Conservation (phyloP, 2,797 vertebrate species). For the Spinus olivaceus region DNA sequence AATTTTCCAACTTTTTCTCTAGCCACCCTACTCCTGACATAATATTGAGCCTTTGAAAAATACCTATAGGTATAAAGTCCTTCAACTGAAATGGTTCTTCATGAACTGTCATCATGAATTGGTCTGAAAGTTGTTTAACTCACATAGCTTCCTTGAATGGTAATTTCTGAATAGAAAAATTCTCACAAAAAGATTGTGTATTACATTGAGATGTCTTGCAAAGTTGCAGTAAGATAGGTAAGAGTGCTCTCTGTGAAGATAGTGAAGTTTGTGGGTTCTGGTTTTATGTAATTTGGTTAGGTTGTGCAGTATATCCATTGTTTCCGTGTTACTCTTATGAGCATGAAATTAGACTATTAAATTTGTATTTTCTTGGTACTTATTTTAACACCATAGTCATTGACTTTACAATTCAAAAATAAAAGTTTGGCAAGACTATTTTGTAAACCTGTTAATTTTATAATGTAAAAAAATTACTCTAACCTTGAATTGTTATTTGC, state of each 20-base stretch:
- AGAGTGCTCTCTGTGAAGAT: constrained; percentile 73
- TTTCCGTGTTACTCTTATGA: constrained; percentile 77
- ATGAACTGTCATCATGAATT: constrained; percentile 64
- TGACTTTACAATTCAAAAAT: constrained; percentile 82
- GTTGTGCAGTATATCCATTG: constrained; percentile 72
- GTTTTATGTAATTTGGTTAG: constrained; percentile 70
- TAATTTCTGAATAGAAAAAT: constrained; percentile 64
- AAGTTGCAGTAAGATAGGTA: constrained; percentile 70
- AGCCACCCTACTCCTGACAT: constrained; percentile 8
- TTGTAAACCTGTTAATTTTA: constrained; percentile 96
- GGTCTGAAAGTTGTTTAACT: constrained; percentile 70
- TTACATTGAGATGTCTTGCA: constrained; percentile 69
- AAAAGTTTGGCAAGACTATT: constrained; percentile 87
- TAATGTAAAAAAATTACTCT: constrained; percentile 92
- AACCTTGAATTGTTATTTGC: constrained; percentile 99
- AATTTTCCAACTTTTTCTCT: constrained; percentile 19
- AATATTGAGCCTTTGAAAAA: constrained; percentile 47
- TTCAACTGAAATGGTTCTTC: constrained; percentile 56
- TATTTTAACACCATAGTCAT: constrained; percentile 83
- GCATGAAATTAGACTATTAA: constrained; percentile 79
- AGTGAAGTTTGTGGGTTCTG: constrained; percentile 70
- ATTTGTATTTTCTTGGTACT: constrained; percentile 85
- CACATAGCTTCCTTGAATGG: constrained; percentile 69
- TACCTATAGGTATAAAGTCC: constrained; percentile 60
- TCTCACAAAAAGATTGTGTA: constrained; percentile 63